Conservation (phyloP, 2,888 invertebrate genomes). For the Dasypolia templi region DNA sequence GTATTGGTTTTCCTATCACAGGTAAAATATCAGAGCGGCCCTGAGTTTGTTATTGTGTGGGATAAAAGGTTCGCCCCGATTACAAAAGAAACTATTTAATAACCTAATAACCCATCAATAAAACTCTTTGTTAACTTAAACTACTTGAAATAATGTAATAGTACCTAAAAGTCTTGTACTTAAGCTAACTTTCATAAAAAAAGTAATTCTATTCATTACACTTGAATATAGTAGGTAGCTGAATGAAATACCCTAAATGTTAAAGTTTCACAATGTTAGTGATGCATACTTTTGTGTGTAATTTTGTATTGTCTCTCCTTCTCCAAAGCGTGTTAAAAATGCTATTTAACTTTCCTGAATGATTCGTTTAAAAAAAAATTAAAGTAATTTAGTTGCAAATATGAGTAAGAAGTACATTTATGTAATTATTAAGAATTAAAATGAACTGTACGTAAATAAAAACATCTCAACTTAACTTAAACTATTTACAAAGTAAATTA, state of each 20-base stretch:
- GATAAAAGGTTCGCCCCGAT: background rate
- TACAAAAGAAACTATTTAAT: background rate
- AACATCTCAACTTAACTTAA: background rate
- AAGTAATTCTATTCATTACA: background rate
- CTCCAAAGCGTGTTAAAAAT: background rate
- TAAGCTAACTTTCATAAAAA: background rate
- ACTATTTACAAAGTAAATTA: background rate
- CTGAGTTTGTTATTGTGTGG: background rate
- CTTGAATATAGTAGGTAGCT: background rate
- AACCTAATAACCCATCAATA: background rate
- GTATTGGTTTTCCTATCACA: background rate
- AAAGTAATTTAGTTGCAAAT: background rate
- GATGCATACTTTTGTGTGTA: no score
- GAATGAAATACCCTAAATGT: no score
- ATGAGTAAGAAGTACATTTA: background rate
- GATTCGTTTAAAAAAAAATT: background rate
- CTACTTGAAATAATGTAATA: background rate
- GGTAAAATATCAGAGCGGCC: background rate
- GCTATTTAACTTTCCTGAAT: background rate
- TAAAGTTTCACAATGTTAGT: no score
- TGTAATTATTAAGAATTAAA: background rate
- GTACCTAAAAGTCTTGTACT: background rate
- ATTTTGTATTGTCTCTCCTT: no score
- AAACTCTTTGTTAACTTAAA: background rate
- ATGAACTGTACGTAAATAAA: background rate